Percentiles rank a stretch among this genome's conserved stretches.
phyloP scores from a whole-genome alignment of 2,797 vertebrate genomes.

The Champsocephalus esox region DNA sequence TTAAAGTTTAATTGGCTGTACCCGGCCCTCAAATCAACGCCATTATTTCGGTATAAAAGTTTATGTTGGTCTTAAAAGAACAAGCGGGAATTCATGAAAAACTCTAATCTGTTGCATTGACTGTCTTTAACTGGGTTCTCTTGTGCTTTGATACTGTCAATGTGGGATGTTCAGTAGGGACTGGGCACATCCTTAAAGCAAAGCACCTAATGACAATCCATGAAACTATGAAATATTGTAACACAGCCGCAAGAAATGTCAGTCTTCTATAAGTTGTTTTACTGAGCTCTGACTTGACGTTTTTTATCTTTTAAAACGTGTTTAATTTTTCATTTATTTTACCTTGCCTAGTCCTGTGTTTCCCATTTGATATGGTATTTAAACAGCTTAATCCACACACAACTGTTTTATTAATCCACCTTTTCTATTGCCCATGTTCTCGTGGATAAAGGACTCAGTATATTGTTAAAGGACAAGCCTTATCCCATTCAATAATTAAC shows the following conservation, averaged over 20 bases:
- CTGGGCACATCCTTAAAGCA: neutral
- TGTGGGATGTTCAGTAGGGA: neutral
- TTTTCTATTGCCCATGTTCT: slow-evolving; percentile 2
- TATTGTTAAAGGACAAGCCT: neutral
- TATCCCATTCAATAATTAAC: neutral
- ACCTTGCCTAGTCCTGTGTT: neutral
- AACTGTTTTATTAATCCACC: neutral
- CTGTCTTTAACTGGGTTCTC: neutral
- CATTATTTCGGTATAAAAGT: slow-evolving; percentile 9
- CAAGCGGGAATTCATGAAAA: neutral
- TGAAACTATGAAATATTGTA: neutral
- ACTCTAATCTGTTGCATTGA: neutral
- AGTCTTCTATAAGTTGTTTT: neutral
- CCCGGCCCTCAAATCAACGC: neutral
- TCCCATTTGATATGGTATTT: neutral
- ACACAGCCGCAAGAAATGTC: neutral
- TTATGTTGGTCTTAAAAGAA: slow-evolving; percentile 7
- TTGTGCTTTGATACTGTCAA: neutral
- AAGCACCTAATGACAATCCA: neutral
- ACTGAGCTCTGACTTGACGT: neutral
- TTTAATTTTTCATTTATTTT: neutral
- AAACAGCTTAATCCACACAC: neutral
- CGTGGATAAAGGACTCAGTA: neutral
- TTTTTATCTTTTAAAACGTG: neutral
- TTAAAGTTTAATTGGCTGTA: slow-evolving; percentile 33